Evolutionary conservation across 2,113 vertebrate genomes (phyloP).

Genomic region (Catharus bicknelli): DNA sequence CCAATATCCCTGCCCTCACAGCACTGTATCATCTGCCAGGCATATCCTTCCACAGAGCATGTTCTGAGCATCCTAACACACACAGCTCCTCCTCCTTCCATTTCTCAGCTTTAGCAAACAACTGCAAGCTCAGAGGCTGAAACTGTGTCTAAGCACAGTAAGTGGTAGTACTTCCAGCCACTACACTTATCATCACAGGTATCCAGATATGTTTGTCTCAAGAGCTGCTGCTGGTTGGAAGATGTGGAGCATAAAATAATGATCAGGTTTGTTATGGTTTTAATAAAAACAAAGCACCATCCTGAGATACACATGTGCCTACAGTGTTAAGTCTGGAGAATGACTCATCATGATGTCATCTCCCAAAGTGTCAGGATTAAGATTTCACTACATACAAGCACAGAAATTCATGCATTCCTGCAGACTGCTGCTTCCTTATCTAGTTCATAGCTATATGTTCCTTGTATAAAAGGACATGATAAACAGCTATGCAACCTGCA

Average conservation of each 20-base stretch:
- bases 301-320: neutral
- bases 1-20: neutral
- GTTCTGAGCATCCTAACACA: neutral
- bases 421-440: neutral
- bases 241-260: neutral
- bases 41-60: neutral
- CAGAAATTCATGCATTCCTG: neutral
- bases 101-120: constrained; percentile 17
- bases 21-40: neutral
- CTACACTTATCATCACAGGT: neutral
- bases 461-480: neutral
- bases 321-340: neutral
- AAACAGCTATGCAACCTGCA: neutral
- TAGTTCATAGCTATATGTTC: neutral
- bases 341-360: constrained; percentile 35
- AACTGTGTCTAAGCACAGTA: neutral
- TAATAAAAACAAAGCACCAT: neutral
- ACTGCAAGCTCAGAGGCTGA: neutral
- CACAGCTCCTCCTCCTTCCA: neutral
- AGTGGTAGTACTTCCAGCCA: neutral
- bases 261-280: neutral
- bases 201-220: neutral
- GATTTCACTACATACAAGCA: neutral
- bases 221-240: neutral
- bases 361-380: neutral